Evolutionary conservation across 2,888 invertebrate genomes (phyloP), one percentile per base, ranked within the genome.

Genomic region (Drosophila parthenogenetica): DNA sequence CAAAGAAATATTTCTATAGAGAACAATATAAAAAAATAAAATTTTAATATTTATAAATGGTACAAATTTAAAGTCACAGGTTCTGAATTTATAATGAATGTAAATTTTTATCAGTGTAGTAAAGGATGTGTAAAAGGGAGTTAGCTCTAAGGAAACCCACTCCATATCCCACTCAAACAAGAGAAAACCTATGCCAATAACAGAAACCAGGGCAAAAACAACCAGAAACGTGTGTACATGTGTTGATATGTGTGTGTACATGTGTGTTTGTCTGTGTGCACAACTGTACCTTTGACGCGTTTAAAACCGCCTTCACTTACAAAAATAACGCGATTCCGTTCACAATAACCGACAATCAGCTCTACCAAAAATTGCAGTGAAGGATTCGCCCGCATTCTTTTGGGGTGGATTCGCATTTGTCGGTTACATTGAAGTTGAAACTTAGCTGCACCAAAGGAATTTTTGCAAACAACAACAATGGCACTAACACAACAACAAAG

Each of bases 241-340:
- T 57, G 49, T 58, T n/a, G n/a, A n/a, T n/a, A n/a, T n/a, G n/a
- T 22, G 22, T n/a, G 65, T 57, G 49, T 55, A 42, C 39, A 22
- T 29, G 37, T 37, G 4, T 22, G 13, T 40, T 29, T n/a, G 55
- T 57, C 46, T 68, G 49, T 45, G 63, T 19, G 65, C 79, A 37
- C 68, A 79, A 83, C 87, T 84, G 84, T 84, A 84, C 87, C 72
- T 73, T 70, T 73, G 80, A 74, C 69, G 82, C 76, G 65, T 60
- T 83, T 68, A 69, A 70, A 77, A 69, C 63, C 71, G 67, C 67
- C 73, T 67, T 45, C 37, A 62, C 29, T 63, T 53, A 64, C 73
- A 72, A 11, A 35, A 35, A 35, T 35, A 67, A 51, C 71, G 53
- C 62, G 32, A 65, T 22, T 22, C 25, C 29, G 19, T 25, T 35